These are phyloP conservation scores for Nysson spinosus DNA, from an alignment of 2,888 invertebrate genomes.

Conservation along the genomic window DNA sequence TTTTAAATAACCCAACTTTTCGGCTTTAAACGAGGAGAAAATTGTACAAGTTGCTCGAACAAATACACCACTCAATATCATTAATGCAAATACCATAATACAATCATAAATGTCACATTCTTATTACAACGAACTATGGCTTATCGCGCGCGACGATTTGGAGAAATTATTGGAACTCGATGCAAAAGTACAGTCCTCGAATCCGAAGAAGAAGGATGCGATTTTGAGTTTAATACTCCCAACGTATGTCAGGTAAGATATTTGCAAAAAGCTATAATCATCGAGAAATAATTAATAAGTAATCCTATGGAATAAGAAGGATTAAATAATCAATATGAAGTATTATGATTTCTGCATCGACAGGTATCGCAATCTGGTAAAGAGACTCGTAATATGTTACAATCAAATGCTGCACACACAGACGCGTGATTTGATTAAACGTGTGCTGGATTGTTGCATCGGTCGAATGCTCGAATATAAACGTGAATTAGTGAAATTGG, in stretches of 20 bases:
- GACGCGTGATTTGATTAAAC: constrained; percentile 80
- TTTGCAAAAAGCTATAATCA: too few species aligned
- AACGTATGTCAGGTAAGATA: constrained; percentile 62
- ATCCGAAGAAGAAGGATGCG: constrained; percentile 19
- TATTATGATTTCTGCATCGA: constrained; percentile 2
- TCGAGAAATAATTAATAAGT: too few species aligned
- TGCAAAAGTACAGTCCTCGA: constrained; percentile 30
- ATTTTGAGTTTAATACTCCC: constrained; percentile 54
- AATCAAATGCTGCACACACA: constrained; percentile 83
- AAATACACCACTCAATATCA: background rate
- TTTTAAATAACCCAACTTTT: constrained; percentile 17
- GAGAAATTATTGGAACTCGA: constrained; percentile 62
- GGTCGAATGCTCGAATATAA: constrained; percentile 82
- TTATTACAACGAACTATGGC: constrained; percentile 66
- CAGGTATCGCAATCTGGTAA: constrained; percentile 68
- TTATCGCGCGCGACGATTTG: constrained; percentile 58
- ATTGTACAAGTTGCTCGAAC: constrained; percentile 1
- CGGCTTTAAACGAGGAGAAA: constrained; percentile 1
- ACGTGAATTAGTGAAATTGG: constrained; percentile 79
- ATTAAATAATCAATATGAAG: too few species aligned
- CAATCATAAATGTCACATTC: constrained; percentile 58
- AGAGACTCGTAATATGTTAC: constrained; percentile 79
- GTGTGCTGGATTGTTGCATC: constrained; percentile 81
- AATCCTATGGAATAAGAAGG: too few species aligned
- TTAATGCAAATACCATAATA: background rate